Base-by-base conservation (phyloP, 2,797 vertebrate species). In the Xiphophorus birchmanni region DNA sequence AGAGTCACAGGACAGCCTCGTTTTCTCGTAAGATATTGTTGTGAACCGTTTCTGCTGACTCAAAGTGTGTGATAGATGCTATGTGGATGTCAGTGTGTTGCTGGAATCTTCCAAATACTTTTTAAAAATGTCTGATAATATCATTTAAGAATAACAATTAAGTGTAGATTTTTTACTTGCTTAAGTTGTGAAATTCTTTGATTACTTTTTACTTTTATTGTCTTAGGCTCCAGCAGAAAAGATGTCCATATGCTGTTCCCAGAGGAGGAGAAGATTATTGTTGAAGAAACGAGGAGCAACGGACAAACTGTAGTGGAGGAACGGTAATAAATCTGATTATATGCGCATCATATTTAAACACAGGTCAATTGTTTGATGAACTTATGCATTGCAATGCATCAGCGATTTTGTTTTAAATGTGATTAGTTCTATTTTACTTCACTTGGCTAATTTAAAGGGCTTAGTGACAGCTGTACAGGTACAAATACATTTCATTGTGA, bases 1-100 rank as follows among this genome's bases (percentile, higher is more conserved):
- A 97, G 96, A 99, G 98, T 97, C 97, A 98, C 96, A 98, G 98
- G 96, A 98, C 97, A 91, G 97, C 97, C 90, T 98, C 98, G 80
- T 95, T 98, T 95, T 97, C 97, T 95, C 97, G 98, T 99, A 99
- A 99, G 98, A 98, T 50, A 54, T 76, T 82, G 86, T 81, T 29
- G 29, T 26, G 74, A 84, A 72, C 56, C 42, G 1, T 44, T 72
- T 45, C 11, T 71, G 40, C 67, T 26, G 65, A 45, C 3, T 72
- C n/a, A 40, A 2, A 72, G 6, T 29, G 48, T 76, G 21, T 37
- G 32, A 75, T 79, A 29, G 50, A 72, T 9, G 74, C 63, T 72
- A 21, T 79, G n/a, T 79, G 10, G 50, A 0, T 52, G 3, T 26
- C 44, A 5, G 29, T 60, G 54, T 56, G 54, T 56, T 56, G 26